Evolutionary conservation across 2,797 vertebrate species (phyloP), one percentile per base, ranked within the genome.

Genomic region (Petrocephalus schoutedeni): DNA sequence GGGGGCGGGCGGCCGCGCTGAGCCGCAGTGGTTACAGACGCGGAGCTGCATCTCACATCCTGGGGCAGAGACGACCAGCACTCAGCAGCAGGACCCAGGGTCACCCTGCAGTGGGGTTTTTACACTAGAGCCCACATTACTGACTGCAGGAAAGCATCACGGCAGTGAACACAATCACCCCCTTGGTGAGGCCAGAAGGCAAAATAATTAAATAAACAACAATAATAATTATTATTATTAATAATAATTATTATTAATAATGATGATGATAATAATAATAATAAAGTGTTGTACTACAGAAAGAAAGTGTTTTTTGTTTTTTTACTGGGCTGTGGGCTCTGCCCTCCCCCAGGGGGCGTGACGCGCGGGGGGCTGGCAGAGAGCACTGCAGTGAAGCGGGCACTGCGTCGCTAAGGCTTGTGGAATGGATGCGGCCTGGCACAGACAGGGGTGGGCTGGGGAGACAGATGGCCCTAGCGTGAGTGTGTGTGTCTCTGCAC

Each of bases 381-480:
- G 9, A 54, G 51, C n/a, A 54, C 23, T 59, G 54, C 32, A 86
- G 54, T 19, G n/a, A 58, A 9, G 14, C 84, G 36, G 54, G 84
- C 16, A 9, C 84, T 59, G 16, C 36, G 54, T 45, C 7, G 84
- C n/a, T 58, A 86, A 59, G 32, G 59, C 21, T 58, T 86, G 86
- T 49, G 86, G 49, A 51, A 64, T 51, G 14, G 59, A 64, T 23
- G 41, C 4, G 12, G 45, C 41, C 80, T 84, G 80, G 80, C 21
- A 80, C 5, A 49, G 74, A 49, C 74, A 14, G 51, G 23, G 36
- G 86, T 4, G 4, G 86, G 86, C 23, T 41, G 23, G 4, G 32
- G 86, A 86, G 86, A 86, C 86, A 64, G 86, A 64, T 67, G 86
- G 86, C 59, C 41, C 41, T 86, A 19, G 8, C 0, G 58, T 49